Evolutionary conservation across 2,797 vertebrate species (phyloP).

Genomic region (Lacerta viridis): DNA sequence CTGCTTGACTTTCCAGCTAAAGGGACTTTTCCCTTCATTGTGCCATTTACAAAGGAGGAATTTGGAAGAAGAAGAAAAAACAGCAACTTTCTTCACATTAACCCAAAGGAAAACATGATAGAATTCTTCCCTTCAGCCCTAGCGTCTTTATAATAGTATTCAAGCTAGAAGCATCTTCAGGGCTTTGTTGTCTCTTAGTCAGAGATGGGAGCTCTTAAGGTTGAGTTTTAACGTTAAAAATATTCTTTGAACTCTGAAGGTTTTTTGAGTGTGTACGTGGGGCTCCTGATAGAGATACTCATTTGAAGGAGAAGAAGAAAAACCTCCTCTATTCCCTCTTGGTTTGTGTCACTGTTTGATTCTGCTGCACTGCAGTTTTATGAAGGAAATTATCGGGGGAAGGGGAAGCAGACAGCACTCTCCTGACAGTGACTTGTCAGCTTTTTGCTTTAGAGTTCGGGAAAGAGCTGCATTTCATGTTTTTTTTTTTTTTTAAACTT

Average conservation of each 20-base stretch:
- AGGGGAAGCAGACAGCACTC: constrained; percentile 67
- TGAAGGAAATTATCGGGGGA: constrained; percentile 67
- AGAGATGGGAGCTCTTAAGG: constrained; percentile 54
- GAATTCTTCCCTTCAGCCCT: constrained; percentile 63
- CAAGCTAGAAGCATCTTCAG: constrained; percentile 66
- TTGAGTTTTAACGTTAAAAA: constrained; percentile 63
- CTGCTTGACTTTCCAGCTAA: constrained; percentile 31
- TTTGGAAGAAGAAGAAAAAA: background rate
- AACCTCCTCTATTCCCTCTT: constrained; percentile 58
- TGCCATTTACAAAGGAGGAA: constrained; percentile 18
- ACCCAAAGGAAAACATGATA: constrained; percentile 62
- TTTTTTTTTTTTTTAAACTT: constrained; percentile 44
- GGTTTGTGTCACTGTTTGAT: constrained; percentile 73
- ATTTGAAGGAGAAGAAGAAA: constrained; percentile 50
- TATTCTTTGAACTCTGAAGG: constrained; percentile 64
- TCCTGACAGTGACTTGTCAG: constrained; percentile 74
- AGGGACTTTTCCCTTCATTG: background rate
- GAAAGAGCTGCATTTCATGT: constrained; percentile 33
- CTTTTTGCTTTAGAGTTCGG: constrained; percentile 63
- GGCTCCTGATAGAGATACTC: constrained; percentile 42
- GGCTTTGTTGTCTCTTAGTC: constrained; percentile 68
- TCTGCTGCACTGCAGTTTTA: constrained; percentile 67
- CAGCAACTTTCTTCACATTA: constrained; percentile 51
- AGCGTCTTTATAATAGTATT: constrained; percentile 61
- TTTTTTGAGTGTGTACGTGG: constrained; percentile 23